Conservation (phyloP, 2,797 vertebrate species). For the Lindbergichthys nudifrons region DNA sequence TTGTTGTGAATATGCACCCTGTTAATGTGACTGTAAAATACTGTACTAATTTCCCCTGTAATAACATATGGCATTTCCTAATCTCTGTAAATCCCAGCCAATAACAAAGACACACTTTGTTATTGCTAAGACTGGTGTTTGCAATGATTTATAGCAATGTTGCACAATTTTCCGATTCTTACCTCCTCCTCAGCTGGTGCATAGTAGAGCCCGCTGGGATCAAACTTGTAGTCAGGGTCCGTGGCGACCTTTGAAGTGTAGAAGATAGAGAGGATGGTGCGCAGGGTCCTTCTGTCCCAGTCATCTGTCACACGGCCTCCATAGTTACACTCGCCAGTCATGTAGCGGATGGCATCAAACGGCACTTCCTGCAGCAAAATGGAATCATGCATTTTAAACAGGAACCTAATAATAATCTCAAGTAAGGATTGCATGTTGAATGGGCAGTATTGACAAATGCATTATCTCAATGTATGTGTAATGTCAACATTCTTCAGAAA, state of each 20-base stretch:
- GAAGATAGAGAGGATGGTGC: conserved; percentile 87
- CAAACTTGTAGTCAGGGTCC: conserved; percentile 85
- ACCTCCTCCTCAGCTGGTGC: conserved; percentile 85
- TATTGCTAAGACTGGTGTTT: not conserved
- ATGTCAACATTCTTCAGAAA: conserved; percentile 5
- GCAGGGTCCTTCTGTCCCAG: conserved; percentile 90
- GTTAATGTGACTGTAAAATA: conserved; percentile 1
- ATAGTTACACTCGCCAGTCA: conserved; percentile 91
- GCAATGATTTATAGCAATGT: not conserved
- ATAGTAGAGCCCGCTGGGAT: conserved; percentile 89
- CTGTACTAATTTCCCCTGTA: not conserved
- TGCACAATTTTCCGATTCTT: conserved; percentile 28
- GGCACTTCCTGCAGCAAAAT: conserved; percentile 85
- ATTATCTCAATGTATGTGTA: not conserved
- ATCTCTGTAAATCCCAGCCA: conserved; percentile 1
- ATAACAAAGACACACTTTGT: not conserved
- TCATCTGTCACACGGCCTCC: conserved; percentile 91
- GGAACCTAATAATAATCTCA: not conserved
- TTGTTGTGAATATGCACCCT: not conserved
- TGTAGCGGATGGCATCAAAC: conserved; percentile 88
- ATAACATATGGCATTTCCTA: not conserved
- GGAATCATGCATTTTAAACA: not conserved
- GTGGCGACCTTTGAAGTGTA: conserved; percentile 80
- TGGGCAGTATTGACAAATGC: not conserved
- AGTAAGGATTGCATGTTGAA: not conserved